Evolutionary conservation across 92 coral and sea anemone genomes (phyloP).

Genomic region (Nematostella vectensis): DNA sequence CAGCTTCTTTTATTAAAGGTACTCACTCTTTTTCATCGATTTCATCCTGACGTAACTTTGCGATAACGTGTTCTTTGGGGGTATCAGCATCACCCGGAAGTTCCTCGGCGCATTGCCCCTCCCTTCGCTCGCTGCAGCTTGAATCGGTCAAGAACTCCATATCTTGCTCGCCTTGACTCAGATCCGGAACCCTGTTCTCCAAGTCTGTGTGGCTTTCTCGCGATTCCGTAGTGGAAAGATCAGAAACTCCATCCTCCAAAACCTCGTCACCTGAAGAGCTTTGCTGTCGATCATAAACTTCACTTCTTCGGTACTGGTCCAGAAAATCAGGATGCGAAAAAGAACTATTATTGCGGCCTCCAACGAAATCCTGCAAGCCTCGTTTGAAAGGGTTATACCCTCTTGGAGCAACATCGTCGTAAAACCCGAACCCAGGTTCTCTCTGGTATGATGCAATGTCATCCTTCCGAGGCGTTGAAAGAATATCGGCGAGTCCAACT

Average conservation of each 20-base stretch:
- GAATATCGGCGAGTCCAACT: constrained; percentile 30
- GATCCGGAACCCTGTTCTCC: not conserved
- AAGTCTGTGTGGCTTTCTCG: constrained; percentile 18
- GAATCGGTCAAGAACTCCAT: constrained; percentile 1
- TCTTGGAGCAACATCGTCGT: constrained; percentile 11
- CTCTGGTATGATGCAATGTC: constrained; percentile 4
- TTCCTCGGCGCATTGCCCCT: not conserved
- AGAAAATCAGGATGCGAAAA: not conserved
- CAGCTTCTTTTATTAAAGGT: too few species aligned
- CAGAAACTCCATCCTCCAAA: constrained; percentile 22
- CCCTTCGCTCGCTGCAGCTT: not conserved
- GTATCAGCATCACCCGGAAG: not conserved
- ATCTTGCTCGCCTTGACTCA: not conserved
- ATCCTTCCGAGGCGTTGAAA: constrained; percentile 8
- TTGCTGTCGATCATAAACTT: not conserved
- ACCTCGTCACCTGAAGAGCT: constrained; percentile 13
- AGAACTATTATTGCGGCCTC: not conserved
- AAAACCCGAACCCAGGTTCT: constrained; percentile 12
- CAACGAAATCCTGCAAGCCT: not conserved
- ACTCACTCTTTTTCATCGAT: too few species aligned
- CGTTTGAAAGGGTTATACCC: not conserved
- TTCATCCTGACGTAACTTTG: too few species aligned
- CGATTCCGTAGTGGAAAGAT: constrained; percentile 25
- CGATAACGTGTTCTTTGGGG: too few species aligned
- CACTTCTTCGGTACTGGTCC: not conserved